Base-by-base conservation (phyloP, 2,113 vertebrate genomes). In the Halichoeres trimaculatus region DNA sequence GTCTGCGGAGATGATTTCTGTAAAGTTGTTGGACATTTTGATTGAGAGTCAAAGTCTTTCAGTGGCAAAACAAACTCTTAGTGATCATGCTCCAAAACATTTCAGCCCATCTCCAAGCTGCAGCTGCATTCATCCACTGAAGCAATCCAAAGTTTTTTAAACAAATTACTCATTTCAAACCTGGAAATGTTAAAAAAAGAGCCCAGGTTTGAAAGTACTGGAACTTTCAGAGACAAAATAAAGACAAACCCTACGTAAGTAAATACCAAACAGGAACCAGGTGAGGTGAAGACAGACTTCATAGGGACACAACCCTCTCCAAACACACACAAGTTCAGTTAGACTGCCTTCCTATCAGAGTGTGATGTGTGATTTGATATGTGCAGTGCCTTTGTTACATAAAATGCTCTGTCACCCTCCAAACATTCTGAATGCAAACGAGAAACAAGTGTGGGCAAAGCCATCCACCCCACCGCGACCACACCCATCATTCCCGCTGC, bases 391-490 rank as follows among this genome's bases (percentile, higher is more conserved):
- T 38, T 50, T 47, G 64, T 48, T 24, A 38, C 50, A 14, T 45
- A 11, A 10, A 11, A 45, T 68, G 41, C 51, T 53, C 55, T 74
- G 81, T 89, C 84, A 62, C 68, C 57, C 20, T 68, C 34, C 48
- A 81, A 67, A 63, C 43, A 58, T 63, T 51, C 53, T 34, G 8
- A 60, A 70, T 76, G 30, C 56, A 71, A 72, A 65, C 34, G 41
- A 51, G 34, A 40, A 77, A 84, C 83, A 88, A 80, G 85, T 80
- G 48, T 22, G 70, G 86, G 71, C 89, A 90, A 72, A 76, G 85
- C 61, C 43, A 35, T 57, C 67, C 8, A 4, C 72, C 51, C 67
- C 57, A 47, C 47, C 35, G 56, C 54, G 52, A 68, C 90, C 89
- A 68, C 85, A 78, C 78, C 85, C 4, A 55, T 60, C 70, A 70